These are phyloP conservation scores for Tinamus guttatus DNA, from an alignment of 2,113 vertebrate species.

Conservation along the genomic window DNA sequence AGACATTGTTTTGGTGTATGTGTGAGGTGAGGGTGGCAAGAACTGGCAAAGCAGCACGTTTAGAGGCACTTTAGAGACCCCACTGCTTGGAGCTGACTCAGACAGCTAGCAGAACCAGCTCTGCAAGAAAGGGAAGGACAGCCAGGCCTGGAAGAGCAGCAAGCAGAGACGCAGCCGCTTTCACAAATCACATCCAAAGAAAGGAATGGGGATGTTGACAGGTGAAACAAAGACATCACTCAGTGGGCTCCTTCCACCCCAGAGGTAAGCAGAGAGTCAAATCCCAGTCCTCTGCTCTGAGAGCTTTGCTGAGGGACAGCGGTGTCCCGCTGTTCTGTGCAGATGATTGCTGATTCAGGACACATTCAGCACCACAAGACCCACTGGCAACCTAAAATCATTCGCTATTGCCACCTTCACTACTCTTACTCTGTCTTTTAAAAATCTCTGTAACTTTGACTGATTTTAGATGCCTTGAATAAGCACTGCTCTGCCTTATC, in stretches of 20 bases:
- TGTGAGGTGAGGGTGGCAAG: neutral
- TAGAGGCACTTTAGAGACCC: neutral
- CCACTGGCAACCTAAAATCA: constrained; percentile 40
- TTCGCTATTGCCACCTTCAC: neutral
- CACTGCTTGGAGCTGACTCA: neutral
- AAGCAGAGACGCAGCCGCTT: neutral
- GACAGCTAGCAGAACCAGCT: neutral
- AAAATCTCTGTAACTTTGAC: neutral
- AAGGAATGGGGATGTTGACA: neutral
- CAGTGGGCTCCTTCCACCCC: neutral
- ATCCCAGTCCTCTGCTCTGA: neutral
- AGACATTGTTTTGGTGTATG: neutral
- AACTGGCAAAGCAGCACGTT: neutral
- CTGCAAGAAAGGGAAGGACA: neutral
- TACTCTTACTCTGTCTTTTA: neutral
- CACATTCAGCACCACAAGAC: neutral
- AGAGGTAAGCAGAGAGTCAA: neutral
- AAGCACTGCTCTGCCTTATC: neutral
- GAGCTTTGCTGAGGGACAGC: neutral
- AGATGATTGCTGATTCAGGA: neutral
- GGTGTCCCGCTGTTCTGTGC: neutral
- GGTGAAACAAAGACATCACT: neutral
- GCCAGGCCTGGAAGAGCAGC: neutral
- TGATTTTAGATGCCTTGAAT: neutral
- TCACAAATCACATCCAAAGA: neutral